Evolutionary conservation across 2,888 invertebrate genomes (phyloP).

Genomic region (Digitonthophagus gazella): DNA sequence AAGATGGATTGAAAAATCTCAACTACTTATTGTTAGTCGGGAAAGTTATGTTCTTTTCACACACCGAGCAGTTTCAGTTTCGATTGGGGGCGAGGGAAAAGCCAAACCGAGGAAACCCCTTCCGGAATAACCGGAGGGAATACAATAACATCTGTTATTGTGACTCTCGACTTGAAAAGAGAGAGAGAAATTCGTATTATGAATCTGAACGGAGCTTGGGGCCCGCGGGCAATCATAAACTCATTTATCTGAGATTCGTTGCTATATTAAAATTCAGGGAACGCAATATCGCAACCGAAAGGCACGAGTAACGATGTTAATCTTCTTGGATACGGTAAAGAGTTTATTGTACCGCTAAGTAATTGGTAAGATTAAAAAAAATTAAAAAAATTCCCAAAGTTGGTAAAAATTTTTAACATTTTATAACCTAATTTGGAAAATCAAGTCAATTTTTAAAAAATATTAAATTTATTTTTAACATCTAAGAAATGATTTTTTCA

Average conservation of each 20-base stretch:
- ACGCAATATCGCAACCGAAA: constrained; percentile 20
- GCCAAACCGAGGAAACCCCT: neutral
- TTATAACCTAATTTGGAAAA: too few relatives aligned
- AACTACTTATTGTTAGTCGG: too few relatives aligned
- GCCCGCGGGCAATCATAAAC: constrained; percentile 25
- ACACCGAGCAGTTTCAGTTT: neutral
- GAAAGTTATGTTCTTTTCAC: too few relatives aligned
- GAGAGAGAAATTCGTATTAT: constrained; percentile 19
- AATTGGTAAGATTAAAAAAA: neutral
- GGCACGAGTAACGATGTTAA: constrained; percentile 9
- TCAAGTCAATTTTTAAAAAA: too few relatives aligned
- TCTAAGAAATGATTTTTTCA: too few relatives aligned
- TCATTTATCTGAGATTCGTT: constrained; percentile 25
- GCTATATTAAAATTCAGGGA: constrained; percentile 23
- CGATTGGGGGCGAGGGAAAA: neutral
- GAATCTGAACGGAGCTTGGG: constrained; percentile 19
- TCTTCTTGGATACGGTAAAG: neutral
- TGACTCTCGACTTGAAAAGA: neutral
- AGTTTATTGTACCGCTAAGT: neutral
- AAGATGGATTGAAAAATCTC: too few relatives aligned
- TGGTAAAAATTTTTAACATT: too few relatives aligned
- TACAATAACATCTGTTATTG: constrained; percentile 15
- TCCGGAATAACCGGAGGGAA: neutral
- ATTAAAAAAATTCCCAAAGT: neutral
- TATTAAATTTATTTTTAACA: too few relatives aligned